A percentile compares a stretch with the other conserved stretches of the same genome.
phyloP scores from a whole-genome alignment of 2,797 vertebrate genomes.

The Crenichthys baileyi region DNA sequence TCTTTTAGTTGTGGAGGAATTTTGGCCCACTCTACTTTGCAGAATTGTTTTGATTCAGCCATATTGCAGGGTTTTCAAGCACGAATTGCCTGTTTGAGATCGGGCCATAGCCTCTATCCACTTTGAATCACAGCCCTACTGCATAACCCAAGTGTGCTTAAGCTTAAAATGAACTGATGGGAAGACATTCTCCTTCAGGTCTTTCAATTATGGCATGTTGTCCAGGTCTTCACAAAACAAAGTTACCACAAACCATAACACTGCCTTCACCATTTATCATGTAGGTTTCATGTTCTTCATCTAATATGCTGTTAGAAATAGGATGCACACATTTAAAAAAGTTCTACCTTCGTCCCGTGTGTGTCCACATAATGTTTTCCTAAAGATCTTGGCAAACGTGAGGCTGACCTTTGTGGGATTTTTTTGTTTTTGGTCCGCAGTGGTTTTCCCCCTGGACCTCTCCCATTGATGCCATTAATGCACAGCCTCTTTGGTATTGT shows the following conservation, averaged over 20 bases:
- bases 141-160: no score
- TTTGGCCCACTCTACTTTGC: no score
- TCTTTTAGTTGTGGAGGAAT: no score
- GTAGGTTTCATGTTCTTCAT: not conserved
- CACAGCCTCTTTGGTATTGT: not conserved
- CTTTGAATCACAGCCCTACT: no score
- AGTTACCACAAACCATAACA: not conserved
- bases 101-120: no score
- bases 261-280: no score
- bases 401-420: not conserved
- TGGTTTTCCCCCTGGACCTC: not conserved
- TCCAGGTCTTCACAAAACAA: not conserved
- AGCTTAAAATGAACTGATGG: no score
- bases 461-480: not conserved
- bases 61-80: no score
- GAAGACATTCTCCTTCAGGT: not conserved
- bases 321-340: not conserved
- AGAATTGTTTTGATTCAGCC: no score
- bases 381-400: not conserved
- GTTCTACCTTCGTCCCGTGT: not conserved
- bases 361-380: not conserved
- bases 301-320: not conserved
- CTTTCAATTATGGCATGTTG: not conserved
- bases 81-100: no score
- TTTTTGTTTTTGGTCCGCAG: not conserved